phyloP scores from a whole-genome alignment of 2,888 invertebrate species.

The Philaethria dido region DNA sequence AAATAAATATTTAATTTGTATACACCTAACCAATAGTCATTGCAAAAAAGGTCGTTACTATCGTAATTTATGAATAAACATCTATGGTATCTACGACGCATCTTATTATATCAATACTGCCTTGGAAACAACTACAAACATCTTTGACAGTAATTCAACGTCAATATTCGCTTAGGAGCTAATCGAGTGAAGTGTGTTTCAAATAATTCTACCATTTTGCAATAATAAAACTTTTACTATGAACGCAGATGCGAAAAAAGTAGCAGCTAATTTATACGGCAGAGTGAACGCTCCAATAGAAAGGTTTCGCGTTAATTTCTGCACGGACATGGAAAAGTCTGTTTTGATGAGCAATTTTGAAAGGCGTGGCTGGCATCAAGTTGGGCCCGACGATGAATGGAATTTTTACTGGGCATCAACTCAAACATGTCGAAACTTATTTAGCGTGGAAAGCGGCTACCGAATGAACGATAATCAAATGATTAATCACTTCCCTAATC shows the following conservation, averaged over 20 bases:
- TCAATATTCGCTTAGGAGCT: background rate
- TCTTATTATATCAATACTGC: background rate
- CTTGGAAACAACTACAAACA: background rate
- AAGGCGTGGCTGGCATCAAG: constrained; percentile 93
- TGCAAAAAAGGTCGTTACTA: background rate
- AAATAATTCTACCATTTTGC: background rate
- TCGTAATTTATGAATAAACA: background rate
- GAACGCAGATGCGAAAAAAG: constrained; percentile 44
- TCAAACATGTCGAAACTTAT: constrained; percentile 94
- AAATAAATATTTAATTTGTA: background rate
- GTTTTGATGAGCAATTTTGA: constrained; percentile 95
- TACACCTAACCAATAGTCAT: background rate
- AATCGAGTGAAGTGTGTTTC: background rate
- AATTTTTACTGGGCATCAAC: constrained; percentile 98
- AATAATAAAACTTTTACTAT: constrained; percentile 19
- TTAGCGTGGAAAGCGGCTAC: constrained; percentile 96
- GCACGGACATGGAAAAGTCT: constrained; percentile 94
- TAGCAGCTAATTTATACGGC: constrained; percentile 55
- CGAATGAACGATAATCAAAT: constrained; percentile 96
- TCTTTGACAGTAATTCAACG: background rate
- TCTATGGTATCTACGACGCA: background rate
- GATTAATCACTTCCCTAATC: constrained; percentile 98
- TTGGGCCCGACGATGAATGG: constrained; percentile 95
- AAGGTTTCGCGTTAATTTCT: constrained; percentile 42
- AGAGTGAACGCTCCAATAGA: constrained; percentile 47